Conservation (phyloP, 2,888 invertebrate genomes). For the Chironomus riparius region DNA sequence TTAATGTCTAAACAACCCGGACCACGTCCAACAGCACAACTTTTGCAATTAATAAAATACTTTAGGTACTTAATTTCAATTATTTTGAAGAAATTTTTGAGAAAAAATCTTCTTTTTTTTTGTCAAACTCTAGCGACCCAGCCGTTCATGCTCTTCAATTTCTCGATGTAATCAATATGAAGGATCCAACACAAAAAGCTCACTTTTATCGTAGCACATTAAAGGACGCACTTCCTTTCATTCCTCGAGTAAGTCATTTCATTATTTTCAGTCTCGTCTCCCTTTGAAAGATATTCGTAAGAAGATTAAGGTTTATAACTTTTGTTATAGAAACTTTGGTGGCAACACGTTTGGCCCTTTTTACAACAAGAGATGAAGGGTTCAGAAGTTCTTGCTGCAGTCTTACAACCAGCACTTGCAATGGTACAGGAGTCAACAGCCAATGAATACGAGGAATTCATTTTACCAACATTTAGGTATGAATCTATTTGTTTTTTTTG, state of each 20-base stretch:
- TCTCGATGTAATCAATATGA: constrained; percentile 85
- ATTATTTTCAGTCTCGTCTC: too few relatives aligned
- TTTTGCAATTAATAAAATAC: constrained; percentile 81
- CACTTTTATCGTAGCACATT: constrained; percentile 84
- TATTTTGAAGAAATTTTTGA: background rate
- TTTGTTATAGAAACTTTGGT: constrained; percentile 78
- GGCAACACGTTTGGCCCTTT: constrained; percentile 88
- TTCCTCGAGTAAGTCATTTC: constrained; percentile 65
- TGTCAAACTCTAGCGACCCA: constrained; percentile 61
- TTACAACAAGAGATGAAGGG: constrained; percentile 76
- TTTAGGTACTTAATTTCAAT: constrained; percentile 56
- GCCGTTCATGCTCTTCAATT: constrained; percentile 87
- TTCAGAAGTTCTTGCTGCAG: constrained; percentile 78
- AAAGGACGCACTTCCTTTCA: constrained; percentile 75
- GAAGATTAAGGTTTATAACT: too few relatives aligned
- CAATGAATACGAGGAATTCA: constrained; percentile 70
- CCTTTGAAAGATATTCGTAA: too few relatives aligned
- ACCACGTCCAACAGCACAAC: constrained; percentile 82
- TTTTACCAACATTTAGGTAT: constrained; percentile 80
- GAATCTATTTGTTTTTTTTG: background rate
- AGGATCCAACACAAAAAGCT: constrained; percentile 78
- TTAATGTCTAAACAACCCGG: constrained; percentile 75
- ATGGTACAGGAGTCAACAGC: constrained; percentile 68
- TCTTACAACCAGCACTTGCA: constrained; percentile 72
- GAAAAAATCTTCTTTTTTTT: background rate